Conservation (phyloP, 2,797 vertebrate species). For the Ptychobarbus kaznakovi region DNA sequence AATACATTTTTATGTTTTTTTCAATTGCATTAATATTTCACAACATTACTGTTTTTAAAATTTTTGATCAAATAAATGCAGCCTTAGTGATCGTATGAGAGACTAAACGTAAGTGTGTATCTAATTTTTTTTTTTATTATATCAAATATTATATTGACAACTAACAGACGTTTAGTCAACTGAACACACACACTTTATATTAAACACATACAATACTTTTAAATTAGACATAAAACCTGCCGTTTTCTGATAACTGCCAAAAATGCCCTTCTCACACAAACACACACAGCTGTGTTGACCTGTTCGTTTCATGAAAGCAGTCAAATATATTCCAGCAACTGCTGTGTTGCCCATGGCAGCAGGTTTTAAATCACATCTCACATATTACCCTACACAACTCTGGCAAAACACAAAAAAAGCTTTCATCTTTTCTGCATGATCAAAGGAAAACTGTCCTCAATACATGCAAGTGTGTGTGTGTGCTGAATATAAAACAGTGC, state of each 20-base stretch:
- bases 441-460: conserved; percentile 54
- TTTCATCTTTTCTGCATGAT: conserved; percentile 54
- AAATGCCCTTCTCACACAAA: conserved; percentile 9
- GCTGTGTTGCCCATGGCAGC: conserved; percentile 36
- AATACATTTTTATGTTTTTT: neutral
- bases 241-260: neutral
- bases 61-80: neutral
- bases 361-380: conserved; percentile 32
- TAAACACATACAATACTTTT: neutral
- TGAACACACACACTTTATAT: neutral
- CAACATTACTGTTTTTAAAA: neutral
- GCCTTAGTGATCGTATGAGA: neutral
- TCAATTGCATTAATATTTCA: neutral
- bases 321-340: conserved; percentile 23
- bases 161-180: neutral
- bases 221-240: neutral
- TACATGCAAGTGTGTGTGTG: conserved; percentile 22
- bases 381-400: conserved; percentile 37
- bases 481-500: conserved; percentile 41
- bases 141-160: neutral
- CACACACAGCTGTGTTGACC: conserved; percentile 8
- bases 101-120: neutral
- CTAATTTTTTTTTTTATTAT: neutral
- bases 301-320: conserved; percentile 10
- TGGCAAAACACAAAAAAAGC: conserved; percentile 46